Percentiles rank a stretch among this genome's conserved stretches.
phyloP scores from a whole-genome alignment of 2,113 vertebrate species.

The Rissa tridactyla region DNA sequence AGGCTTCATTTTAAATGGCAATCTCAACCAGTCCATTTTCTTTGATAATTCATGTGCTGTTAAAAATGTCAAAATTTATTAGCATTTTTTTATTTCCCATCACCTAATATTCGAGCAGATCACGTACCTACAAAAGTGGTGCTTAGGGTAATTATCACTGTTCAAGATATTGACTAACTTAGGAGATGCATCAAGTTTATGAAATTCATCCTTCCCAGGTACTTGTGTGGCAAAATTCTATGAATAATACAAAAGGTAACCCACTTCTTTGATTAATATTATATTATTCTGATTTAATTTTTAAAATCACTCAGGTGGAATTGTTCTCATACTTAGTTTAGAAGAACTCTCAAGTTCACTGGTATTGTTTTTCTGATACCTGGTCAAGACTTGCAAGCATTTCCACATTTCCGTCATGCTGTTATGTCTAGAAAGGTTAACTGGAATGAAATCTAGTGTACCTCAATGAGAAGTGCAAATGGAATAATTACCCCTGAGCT shows the following conservation, averaged over 20 bases:
- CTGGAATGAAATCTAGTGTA: neutral
- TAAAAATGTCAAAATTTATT: neutral
- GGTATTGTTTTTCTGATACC: neutral
- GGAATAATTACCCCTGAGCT: neutral
- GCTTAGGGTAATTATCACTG: neutral
- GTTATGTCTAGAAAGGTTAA: neutral
- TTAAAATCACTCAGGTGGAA: neutral
- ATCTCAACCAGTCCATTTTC: slow-evolving; percentile 16
- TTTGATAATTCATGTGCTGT: neutral
- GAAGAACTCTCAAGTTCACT: neutral
- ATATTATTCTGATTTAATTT: neutral
- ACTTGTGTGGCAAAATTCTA: neutral
- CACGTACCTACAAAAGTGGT: neutral
- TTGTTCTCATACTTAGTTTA: neutral
- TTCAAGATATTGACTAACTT: neutral
- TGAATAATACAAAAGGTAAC: neutral
- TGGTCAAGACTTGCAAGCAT: neutral
- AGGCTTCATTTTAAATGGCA: slow-evolving; percentile 23
- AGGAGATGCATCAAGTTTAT: neutral
- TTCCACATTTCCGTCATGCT: neutral
- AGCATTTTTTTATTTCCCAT: neutral
- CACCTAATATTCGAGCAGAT: neutral
- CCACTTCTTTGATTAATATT: neutral
- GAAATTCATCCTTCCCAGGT: neutral
- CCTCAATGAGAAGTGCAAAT: neutral